phyloP scores from a whole-genome alignment of 2,113 vertebrate genomes.

The human region DNA sequence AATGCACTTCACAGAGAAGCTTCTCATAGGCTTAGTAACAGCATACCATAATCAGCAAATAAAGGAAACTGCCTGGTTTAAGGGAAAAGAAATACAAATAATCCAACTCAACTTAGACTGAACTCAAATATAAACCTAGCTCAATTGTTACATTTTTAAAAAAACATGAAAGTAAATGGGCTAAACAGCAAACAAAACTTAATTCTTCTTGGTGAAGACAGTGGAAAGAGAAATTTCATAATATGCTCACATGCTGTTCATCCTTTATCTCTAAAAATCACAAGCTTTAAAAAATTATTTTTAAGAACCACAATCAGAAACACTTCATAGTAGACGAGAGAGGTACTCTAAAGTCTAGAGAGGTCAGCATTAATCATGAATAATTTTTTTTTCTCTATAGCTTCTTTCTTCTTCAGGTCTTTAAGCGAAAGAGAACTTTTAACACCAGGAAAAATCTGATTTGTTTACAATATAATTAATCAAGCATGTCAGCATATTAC shows the following conservation, averaged over 20 bases:
- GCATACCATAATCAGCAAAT: conserved; percentile 66
- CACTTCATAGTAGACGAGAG: conserved; percentile 58
- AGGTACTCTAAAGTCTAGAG: neutral
- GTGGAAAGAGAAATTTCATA: neutral
- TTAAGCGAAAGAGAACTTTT: neutral
- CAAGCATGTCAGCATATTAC: neutral
- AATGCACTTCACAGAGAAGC: conserved; percentile 78
- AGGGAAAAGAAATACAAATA: neutral
- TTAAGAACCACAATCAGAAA: conserved; percentile 64
- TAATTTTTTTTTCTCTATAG: neutral
- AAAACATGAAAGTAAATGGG: neutral
- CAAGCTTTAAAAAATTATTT: neutral
- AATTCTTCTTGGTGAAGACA: conserved; percentile 21
- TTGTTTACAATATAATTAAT: conserved; percentile 47
- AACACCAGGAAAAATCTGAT: conserved; percentile 32
- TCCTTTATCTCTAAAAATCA: conserved; percentile 55
- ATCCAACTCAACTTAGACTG: neutral
- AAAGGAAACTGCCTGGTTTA: conserved; percentile 66
- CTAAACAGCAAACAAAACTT: neutral
- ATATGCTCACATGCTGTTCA: neutral
- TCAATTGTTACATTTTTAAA: conserved; percentile 65
- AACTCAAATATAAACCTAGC: conserved; percentile 31
- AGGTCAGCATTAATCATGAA: neutral
- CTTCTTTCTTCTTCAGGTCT: conserved; percentile 4
- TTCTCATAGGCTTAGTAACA: conserved; percentile 66